Conservation (phyloP, 2,888 invertebrate genomes). For the Sipunculus nudus region DNA sequence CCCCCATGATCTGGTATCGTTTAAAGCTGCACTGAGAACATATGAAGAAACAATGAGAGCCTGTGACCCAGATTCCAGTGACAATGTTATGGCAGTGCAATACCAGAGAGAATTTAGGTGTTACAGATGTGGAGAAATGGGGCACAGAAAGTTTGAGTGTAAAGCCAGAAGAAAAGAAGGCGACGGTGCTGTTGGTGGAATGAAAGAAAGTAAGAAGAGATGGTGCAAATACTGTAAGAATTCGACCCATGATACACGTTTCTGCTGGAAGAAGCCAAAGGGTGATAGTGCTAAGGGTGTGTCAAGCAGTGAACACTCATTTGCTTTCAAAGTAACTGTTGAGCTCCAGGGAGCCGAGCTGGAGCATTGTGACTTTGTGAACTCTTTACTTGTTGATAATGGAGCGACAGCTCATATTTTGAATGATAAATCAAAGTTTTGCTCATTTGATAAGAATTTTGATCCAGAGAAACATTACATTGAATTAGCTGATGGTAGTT, state of each 20-base stretch:
- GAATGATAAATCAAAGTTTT: not conserved
- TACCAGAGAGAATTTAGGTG: not conserved
- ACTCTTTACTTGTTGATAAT: not conserved
- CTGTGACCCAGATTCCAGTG: not conserved
- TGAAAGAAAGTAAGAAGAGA: too few relatives aligned
- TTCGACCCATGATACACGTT: not conserved
- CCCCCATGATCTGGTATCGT: conserved; percentile 15
- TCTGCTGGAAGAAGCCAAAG: conserved; percentile 3
- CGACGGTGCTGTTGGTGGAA: too few relatives aligned
- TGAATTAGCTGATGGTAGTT: not conserved
- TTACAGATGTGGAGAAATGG: not conserved
- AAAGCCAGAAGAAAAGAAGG: not conserved
- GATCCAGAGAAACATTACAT: not conserved
- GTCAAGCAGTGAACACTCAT: not conserved
- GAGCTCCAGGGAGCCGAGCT: not conserved
- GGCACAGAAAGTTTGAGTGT: not conserved
- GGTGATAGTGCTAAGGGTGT: not conserved
- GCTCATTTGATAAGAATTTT: not conserved
- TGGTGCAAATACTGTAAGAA: conserved; percentile 6
- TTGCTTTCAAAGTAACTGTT: not conserved
- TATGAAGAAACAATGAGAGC: conserved; percentile 25
- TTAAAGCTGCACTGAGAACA: conserved; percentile 24
- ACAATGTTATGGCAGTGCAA: not conserved
- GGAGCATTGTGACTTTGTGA: not conserved
- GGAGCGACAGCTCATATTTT: not conserved